Conservation (phyloP, 2,797 vertebrate genomes). For the Mastacembelus armatus region DNA sequence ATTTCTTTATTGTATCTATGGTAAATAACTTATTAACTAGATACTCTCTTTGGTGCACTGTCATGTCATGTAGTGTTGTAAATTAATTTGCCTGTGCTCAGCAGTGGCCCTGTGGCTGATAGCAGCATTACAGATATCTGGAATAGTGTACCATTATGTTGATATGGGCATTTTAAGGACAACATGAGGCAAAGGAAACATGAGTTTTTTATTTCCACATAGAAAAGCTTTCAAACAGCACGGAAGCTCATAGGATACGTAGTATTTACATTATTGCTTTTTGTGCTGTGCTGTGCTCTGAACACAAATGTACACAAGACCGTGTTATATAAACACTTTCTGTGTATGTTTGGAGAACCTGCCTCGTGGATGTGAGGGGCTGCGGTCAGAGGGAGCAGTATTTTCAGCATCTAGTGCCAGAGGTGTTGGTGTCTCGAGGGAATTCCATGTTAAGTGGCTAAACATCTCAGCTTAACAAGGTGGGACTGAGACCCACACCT, state of each 20-base stretch:
- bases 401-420: slow-evolving; percentile 62
- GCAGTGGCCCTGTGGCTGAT: not conserved
- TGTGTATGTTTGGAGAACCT: slow-evolving; percentile 46
- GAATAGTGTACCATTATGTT: slow-evolving; percentile 3
- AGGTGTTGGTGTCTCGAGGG: slow-evolving; percentile 65
- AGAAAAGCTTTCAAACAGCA: slow-evolving; percentile 1
- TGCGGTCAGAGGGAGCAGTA: slow-evolving; percentile 57
- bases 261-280: slow-evolving; percentile 11
- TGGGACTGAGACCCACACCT: slow-evolving; percentile 69
- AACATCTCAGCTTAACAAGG: slow-evolving; percentile 78
- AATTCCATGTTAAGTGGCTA: slow-evolving; percentile 72
- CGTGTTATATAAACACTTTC: slow-evolving; percentile 60
- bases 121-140: not conserved
- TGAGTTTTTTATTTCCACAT: slow-evolving; percentile 22
- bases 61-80: not conserved
- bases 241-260: slow-evolving; percentile 17
- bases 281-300: not conserved
- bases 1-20: too few relatives aligned
- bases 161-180: not conserved
- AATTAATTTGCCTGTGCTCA: not conserved
- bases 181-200: not conserved
- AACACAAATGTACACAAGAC: slow-evolving; percentile 61
- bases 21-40: too few relatives aligned
- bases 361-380: slow-evolving; percentile 47
- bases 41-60: too few relatives aligned